Base-by-base conservation (phyloP, 1,140 invertebrate genomes). In the Bombus consobrinus region DNA sequence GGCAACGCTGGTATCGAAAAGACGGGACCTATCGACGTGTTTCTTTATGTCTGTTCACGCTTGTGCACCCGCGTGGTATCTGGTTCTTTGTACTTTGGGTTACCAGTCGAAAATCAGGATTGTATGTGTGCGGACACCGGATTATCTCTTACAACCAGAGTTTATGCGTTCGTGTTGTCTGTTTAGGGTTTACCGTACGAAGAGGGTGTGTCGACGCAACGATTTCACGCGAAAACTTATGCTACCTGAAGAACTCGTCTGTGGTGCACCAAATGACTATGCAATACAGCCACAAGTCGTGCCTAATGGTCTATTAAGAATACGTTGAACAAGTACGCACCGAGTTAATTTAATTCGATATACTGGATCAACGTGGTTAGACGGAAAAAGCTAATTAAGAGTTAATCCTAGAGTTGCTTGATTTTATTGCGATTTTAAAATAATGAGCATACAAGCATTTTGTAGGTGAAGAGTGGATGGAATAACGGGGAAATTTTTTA, bases 11-110 rank as follows among this genome's bases (percentile, higher is more conserved):
- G 47, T 83, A 89, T 89, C 80, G 66, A 62, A 62, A 77, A 59
- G 68, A 79, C 88, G 73, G 57, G 77, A 47, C 59, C 86, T 89
- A 89, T 89, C 84, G 80, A n/a, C 53, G 32, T 34, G 68, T 80
- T 77, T 77, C 72, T 89, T 90, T 87, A 89, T 87, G 81, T 47
- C 75, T 76, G 83, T 74, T 25, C 85, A 59, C 76, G 88, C 74
- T 39, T 37, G 59, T 34, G 66, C 75, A 84, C 37, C 57, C 57
- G 69, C 64, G 43, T 73, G 41, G 74, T 28, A 62, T 85, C 73
- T 57, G 43, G 47, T 57, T 37, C 43, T 28, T 34, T 43, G 80
- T 83, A 57, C 47, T 72, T 57, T 43, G 32, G 47, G 18, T 53
- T 57, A 59, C 41, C 47, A 32, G 15, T 69, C 64, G 32, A 34